phyloP scores from a whole-genome alignment of 2,888 invertebrate genomes.

The Atethmia centrago region DNA sequence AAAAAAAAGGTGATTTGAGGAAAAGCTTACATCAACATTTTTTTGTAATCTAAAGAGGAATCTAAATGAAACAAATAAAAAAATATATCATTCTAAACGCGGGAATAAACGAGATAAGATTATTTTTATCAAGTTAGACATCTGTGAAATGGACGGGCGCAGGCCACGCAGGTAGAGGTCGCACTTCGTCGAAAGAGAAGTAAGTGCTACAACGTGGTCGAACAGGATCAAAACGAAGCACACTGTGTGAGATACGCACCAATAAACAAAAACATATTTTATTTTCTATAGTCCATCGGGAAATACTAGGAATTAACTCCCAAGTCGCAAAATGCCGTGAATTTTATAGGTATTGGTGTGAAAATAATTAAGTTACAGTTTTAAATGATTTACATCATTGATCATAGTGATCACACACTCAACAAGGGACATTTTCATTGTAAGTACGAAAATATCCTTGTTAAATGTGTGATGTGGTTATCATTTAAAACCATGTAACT shows the following conservation, averaged over 20 bases:
- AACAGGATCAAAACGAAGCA: too few relatives aligned
- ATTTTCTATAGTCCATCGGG: neutral
- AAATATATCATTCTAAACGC: neutral
- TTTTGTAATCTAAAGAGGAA: slow-evolving; percentile 4
- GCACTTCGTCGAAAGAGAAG: slow-evolving; percentile 24
- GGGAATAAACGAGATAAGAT: slow-evolving; percentile 21
- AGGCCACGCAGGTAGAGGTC: slow-evolving; percentile 35
- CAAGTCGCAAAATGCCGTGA: neutral
- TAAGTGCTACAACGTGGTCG: slow-evolving; percentile 5
- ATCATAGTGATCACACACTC: too few relatives aligned
- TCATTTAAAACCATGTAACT: neutral
- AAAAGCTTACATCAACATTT: neutral
- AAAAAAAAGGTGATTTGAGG: neutral
- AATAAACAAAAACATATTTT: neutral
- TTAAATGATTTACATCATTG: too few relatives aligned
- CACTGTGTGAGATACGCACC: too few relatives aligned
- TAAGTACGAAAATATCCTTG: too few relatives aligned
- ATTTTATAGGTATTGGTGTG: neutral
- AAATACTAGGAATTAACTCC: slow-evolving; percentile 11
- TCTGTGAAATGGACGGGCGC: slow-evolving; percentile 37
- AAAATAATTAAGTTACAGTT: neutral
- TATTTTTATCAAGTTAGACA: slow-evolving; percentile 31
- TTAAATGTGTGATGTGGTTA: too few relatives aligned
- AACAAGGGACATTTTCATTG: too few relatives aligned
- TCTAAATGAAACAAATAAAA: slow-evolving; percentile 12